phyloP scores from a whole-genome alignment of 2,888 invertebrate species.

The Lithophane leautieri region DNA sequence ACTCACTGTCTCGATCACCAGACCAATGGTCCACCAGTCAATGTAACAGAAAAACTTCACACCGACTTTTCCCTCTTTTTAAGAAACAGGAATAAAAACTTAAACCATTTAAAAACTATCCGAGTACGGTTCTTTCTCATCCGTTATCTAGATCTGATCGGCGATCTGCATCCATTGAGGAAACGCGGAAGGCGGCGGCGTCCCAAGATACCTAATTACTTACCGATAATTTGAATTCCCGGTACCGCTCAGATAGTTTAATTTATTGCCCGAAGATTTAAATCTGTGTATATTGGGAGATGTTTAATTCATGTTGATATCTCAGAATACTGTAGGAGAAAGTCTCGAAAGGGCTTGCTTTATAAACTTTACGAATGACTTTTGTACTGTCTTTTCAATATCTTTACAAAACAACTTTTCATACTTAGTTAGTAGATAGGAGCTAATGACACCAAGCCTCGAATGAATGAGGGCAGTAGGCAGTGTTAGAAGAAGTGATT shows the following conservation, averaged over 20 bases:
- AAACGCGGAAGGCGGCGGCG: conserved; percentile 60
- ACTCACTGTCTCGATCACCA: not conserved
- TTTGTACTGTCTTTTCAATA: conserved; percentile 40
- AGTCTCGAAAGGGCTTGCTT: conserved; percentile 45
- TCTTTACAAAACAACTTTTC: conserved; percentile 15
- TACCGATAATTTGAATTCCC: conserved; percentile 73
- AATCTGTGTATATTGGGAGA: conserved; percentile 60
- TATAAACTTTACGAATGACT: conserved; percentile 40
- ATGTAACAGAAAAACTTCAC: conserved; percentile 13
- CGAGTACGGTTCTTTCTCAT: conserved; percentile 42
- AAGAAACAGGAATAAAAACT: conserved; percentile 45
- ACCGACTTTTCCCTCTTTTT: conserved; percentile 25
- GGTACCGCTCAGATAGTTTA: conserved; percentile 65
- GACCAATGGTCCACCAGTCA: not conserved
- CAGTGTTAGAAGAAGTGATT: conserved; percentile 17
- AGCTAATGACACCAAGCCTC: conserved; percentile 37
- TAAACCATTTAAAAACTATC: conserved; percentile 55
- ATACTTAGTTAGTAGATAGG: not conserved
- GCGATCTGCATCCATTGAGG: conserved; percentile 67
- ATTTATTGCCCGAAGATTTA: conserved; percentile 65
- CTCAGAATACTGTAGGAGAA: conserved; percentile 44
- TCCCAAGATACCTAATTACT: conserved; percentile 74
- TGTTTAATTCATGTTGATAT: conserved; percentile 58
- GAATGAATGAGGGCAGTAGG: conserved; percentile 21
- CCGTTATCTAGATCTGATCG: conserved; percentile 65